Conservation (phyloP, 2,888 invertebrate species). For the Euzophera pinguis region DNA sequence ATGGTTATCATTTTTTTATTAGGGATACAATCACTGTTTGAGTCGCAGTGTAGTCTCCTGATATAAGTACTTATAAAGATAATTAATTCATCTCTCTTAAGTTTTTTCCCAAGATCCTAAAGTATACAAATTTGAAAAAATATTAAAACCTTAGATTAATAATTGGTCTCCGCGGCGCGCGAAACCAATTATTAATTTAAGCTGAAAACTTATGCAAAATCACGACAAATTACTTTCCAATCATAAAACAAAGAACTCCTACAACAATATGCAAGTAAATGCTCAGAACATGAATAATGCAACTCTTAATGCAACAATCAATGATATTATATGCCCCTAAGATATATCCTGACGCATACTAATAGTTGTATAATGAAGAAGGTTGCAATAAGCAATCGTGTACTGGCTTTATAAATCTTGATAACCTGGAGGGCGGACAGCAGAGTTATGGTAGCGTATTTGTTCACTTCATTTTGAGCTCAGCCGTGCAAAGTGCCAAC, state of each 20-base stretch:
- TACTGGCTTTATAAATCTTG: constrained; percentile 41
- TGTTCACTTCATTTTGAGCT: constrained; percentile 39
- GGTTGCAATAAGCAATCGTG: constrained; percentile 41
- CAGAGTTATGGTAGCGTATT: constrained; percentile 52
- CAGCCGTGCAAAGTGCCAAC: constrained; percentile 25
- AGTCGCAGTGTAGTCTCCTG: too few relatives aligned
- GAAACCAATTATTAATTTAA: too few relatives aligned
- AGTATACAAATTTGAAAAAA: too few relatives aligned
- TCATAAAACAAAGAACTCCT: background rate
- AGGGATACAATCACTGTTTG: too few relatives aligned
- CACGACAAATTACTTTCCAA: background rate
- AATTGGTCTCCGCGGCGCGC: too few relatives aligned
- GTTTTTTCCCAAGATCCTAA: too few relatives aligned
- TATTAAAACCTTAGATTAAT: too few relatives aligned
- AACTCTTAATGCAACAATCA: background rate
- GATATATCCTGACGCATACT: constrained; percentile 2
- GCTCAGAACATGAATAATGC: background rate
- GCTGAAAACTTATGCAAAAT: too few relatives aligned
- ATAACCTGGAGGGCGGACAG: constrained; percentile 46
- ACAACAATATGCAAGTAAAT: background rate
- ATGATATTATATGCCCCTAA: background rate
- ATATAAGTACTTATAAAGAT: too few relatives aligned
- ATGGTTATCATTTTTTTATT: constrained; percentile 13
- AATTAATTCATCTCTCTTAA: too few relatives aligned
- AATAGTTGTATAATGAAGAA: constrained; percentile 38